A percentile compares a stretch with the other conserved stretches of the same genome.
Evolutionary conservation across 2,797 vertebrate genomes (phyloP).

Genomic region (Pipistrellus kuhlii): DNA sequence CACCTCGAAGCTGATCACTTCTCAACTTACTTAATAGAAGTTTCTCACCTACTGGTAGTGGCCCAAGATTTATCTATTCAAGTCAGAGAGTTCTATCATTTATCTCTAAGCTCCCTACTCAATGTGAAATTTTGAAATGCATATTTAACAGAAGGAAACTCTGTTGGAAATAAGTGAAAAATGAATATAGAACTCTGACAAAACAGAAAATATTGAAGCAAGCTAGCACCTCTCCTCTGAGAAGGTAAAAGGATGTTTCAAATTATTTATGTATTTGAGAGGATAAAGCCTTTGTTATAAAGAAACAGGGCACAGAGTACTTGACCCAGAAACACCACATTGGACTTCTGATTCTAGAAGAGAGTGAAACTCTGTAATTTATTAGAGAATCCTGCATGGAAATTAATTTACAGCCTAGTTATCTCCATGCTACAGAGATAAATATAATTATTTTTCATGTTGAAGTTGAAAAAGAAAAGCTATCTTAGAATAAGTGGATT

Average conservation of each 20-base stretch:
- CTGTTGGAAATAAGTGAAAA: conserved; percentile 80
- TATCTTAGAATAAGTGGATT: conserved; percentile 81
- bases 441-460: conserved; percentile 86
- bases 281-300: conserved; percentile 76
- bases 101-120: conserved; percentile 79
- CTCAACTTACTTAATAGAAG: conserved; percentile 87
- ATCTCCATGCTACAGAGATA: conserved; percentile 84
- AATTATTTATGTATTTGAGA: conserved; percentile 79
- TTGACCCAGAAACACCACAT: conserved; percentile 76
- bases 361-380: conserved; percentile 81
- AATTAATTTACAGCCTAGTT: conserved; percentile 84
- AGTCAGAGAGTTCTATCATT: conserved; percentile 83
- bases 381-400: conserved; percentile 79
- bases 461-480: conserved; percentile 83
- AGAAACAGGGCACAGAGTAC: conserved; percentile 73
- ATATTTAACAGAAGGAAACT: conserved; percentile 83
- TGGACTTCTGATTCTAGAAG: conserved; percentile 82
- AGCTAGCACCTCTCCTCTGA: conserved; percentile 78
- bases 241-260: conserved; percentile 81
- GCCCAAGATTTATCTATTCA: conserved; percentile 87
- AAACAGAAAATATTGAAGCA: conserved; percentile 81
- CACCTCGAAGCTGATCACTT: conserved; percentile 90
- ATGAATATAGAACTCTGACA: conserved; percentile 72
- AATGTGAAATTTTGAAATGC: conserved; percentile 86
- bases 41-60: conserved; percentile 92